phyloP scores from a whole-genome alignment of 2,888 invertebrate genomes.

The Trimorus sp. region DNA sequence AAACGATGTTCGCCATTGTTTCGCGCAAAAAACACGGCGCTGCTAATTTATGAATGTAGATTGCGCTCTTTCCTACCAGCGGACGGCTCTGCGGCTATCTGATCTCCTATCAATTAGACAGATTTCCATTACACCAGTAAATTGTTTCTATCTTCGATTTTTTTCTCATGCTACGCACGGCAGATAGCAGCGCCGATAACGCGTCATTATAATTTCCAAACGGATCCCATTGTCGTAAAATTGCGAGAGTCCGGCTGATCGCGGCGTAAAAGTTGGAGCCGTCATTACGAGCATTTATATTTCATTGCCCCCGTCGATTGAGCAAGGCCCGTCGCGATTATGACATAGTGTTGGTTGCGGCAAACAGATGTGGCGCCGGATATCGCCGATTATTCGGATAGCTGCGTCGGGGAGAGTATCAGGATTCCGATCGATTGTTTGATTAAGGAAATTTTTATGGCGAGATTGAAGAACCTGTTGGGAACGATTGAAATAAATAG shows the following conservation, averaged over 20 bases:
- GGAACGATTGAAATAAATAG: no score
- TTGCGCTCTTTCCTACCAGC: conserved; percentile 49
- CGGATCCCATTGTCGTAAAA: conserved; percentile 54
- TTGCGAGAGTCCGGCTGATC: conserved; percentile 15
- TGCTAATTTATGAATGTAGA: conserved; percentile 60
- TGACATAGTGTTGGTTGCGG: background rate
- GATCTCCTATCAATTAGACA: conserved; percentile 57
- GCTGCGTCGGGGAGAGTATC: no score
- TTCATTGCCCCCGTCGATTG: no score
- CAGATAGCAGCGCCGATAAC: conserved; percentile 43
- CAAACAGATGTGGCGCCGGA: background rate
- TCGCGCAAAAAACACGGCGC: conserved; percentile 41
- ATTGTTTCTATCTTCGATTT: conserved; percentile 58
- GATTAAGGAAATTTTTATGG: no score
- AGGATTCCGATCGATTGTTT: no score
- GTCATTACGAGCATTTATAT: no score
- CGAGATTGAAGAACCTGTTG: no score
- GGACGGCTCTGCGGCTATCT: conserved; percentile 38
- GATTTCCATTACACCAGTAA: conserved; percentile 58
- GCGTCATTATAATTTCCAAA: conserved; percentile 60
- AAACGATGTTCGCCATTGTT: conserved; percentile 48
- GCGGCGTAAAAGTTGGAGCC: no score
- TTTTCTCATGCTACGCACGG: conserved; percentile 43
- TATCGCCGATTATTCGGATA: no score
- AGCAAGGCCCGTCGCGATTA: background rate